Evolutionary conservation across 2,888 invertebrate species (phyloP), one percentile per base, ranked within the genome.

Genomic region (Chymomyza procnemis): DNA sequence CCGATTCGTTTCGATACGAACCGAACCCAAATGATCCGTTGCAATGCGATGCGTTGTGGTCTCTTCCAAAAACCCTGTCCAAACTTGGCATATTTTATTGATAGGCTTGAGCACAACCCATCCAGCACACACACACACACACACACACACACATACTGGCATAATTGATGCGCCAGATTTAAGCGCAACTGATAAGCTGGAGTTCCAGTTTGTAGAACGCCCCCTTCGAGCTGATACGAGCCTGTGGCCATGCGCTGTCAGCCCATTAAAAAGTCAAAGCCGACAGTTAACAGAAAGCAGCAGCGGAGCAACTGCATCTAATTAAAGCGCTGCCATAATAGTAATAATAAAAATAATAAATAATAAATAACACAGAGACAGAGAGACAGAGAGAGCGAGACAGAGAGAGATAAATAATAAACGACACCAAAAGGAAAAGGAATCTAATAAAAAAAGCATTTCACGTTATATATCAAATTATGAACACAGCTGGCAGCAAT

Each of bases 401-500:
- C n/a, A n/a, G n/a, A n/a, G n/a, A n/a, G n/a, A n/a, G n/a, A n/a
- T n/a, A n/a, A n/a, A n/a, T 48, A 41, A 64, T 41, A 41, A 41
- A 12, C 9, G 34, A 12, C 34, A 41, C 34, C 34, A 41, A 41
- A 26, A 41, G 34, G 70, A 74, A 85, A 85, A 26, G 26, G 26
- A 26, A 83, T 81, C 73, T 83, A 85, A 82, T 85, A 80, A 81
- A 81, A 41, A 54, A 41, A 54, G 14, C 21, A 85, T 81, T 81
- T 80, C 70, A 80, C 83, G 79, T 26, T 26, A 8, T 75, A 83
- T 83, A 81, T 81, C 83, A 85, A 81, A 85, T 81, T 81, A 81
- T 81, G 85, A 83, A 70, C 85, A 76, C 81, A 81, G 85, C 85
- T 81, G 80, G 83, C 85, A 74, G 78, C 83, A 81, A 85, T 85